Base-by-base conservation (phyloP, 1,140 invertebrate genomes). In the Diachasmimorpha longicaudata region DNA sequence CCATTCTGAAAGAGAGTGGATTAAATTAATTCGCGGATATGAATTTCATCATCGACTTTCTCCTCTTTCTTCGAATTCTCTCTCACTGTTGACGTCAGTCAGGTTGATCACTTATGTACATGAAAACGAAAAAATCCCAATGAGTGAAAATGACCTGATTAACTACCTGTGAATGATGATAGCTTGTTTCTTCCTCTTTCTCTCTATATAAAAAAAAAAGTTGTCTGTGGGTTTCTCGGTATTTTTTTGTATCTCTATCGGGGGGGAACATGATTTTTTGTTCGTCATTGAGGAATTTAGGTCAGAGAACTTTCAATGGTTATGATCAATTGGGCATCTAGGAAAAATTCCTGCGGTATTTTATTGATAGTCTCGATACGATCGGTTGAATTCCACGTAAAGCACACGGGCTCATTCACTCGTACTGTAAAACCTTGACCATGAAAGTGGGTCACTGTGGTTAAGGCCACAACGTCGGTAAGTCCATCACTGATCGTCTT, bases 401-500 rank as follows among this genome's bases (percentile, higher is more conserved):
- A 21, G 14, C 31, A 46, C n/a, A 46, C 19, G 52, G 21, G 19
- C 52, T 63, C 23, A 11, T 63, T 63, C 14, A 39, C 36, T 68
- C 36, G 66, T 68, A 58, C 67, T 67, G 75, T 63, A 78, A 79
- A 85, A 78, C 84, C 85, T 86, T 86, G 85, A 86, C 85, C 85
- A 82, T 81, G 84, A 86, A 86, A 85, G 84, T 84, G 70, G 83
- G 83, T 83, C 84, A 77, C 79, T 77, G 74, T 82, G 85, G 85
- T 82, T 84, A 84, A 86, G 84, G 83, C 85, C 85, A 80, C 55
- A 16, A 36, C 74, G 75, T 77, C 66, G 78, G 67, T 77, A 79
- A 76, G 76, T 83, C 66, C 78, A 78, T 42, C 75, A 78, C 58
- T 31, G 76, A 66, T 80, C 73, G 78, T 84, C 75, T 87, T 84